Percentiles rank a stretch among this genome's conserved stretches.
phyloP scores from a whole-genome alignment of 2,797 vertebrate species.

The Austrolebias charrua region DNA sequence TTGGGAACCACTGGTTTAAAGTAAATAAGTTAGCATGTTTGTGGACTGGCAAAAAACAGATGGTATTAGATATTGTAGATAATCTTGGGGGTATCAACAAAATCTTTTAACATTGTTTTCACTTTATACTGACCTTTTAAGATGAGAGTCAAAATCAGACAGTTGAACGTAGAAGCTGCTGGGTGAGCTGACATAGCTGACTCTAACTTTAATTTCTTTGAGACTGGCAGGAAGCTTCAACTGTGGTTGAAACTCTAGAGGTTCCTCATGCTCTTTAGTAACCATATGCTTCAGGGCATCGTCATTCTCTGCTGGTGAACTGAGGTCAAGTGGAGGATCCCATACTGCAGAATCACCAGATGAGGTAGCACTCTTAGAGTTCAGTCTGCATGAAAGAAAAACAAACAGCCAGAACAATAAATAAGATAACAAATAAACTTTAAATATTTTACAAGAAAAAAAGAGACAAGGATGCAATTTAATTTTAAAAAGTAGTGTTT shows the following conservation, averaged over 20 bases:
- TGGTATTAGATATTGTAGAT: neutral
- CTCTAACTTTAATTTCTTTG: constrained; percentile 77
- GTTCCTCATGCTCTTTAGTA: neutral
- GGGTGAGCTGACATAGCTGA: constrained; percentile 86
- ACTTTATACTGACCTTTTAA: constrained; percentile 80
- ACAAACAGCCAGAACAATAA: too few relatives aligned
- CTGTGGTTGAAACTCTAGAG: constrained; percentile 31
- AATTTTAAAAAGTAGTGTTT: too few relatives aligned
- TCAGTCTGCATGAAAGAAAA: neutral
- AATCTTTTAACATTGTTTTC: too few relatives aligned
- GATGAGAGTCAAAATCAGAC: constrained; percentile 69
- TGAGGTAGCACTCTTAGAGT: neutral
- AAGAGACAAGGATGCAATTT: too few relatives aligned
- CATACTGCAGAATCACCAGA: constrained; percentile 41
- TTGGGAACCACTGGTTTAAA: too few relatives aligned
- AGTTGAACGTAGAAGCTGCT: constrained; percentile 87
- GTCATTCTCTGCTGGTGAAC: fast-evolving
- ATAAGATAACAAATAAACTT: neutral
- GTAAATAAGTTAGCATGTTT: too few relatives aligned
- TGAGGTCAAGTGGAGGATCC: constrained; percentile 69
- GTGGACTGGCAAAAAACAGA: too few relatives aligned
- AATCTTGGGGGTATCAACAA: neutral
- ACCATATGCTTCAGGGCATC: neutral
- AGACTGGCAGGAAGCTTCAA: constrained; percentile 51
- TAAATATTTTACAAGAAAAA: neutral